A percentile compares a stretch with the other conserved stretches of the same genome.
These are phyloP conservation scores for Gallinago media DNA, from an alignment of 2,113 vertebrate genomes.

Conservation along the genomic window DNA sequence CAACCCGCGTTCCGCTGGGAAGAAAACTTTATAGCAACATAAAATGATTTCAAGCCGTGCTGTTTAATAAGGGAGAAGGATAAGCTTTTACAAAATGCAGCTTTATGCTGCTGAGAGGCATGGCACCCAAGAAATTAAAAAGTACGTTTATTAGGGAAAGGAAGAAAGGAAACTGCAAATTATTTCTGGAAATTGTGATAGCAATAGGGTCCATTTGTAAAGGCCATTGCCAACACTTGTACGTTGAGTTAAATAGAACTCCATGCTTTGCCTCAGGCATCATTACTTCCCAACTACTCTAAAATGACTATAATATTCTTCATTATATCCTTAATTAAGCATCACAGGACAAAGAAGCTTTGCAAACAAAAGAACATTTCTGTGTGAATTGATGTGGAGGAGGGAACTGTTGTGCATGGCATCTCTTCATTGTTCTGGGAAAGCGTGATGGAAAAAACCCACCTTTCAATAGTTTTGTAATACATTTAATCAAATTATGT, in stretches of 20 bases:
- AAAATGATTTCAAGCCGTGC: neutral
- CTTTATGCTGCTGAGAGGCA: neutral
- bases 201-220: neutral
- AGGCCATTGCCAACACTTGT: neutral
- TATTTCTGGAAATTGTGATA: neutral
- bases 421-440: slow-evolving; percentile 9
- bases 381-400: neutral
- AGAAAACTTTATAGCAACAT: neutral
- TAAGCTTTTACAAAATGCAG: neutral
- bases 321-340: slow-evolving; percentile 72
- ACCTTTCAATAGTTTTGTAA: neutral
- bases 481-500: slow-evolving; percentile 10
- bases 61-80: neutral
- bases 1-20: neutral
- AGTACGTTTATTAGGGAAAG: neutral
- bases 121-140: neutral
- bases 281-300: slow-evolving; percentile 48
- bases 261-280: slow-evolving; percentile 35
- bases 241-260: slow-evolving; percentile 26
- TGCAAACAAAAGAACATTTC: slow-evolving; percentile 14
- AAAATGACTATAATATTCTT: slow-evolving; percentile 58
- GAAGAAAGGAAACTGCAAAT: neutral
- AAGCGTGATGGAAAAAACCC: neutral
- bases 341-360: slow-evolving; percentile 47
- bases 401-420: slow-evolving; percentile 5